Percentiles rank a stretch among this genome's conserved stretches.
Evolutionary conservation across 2,888 invertebrate genomes (phyloP).

Genomic region (Prenolepis imparis): DNA sequence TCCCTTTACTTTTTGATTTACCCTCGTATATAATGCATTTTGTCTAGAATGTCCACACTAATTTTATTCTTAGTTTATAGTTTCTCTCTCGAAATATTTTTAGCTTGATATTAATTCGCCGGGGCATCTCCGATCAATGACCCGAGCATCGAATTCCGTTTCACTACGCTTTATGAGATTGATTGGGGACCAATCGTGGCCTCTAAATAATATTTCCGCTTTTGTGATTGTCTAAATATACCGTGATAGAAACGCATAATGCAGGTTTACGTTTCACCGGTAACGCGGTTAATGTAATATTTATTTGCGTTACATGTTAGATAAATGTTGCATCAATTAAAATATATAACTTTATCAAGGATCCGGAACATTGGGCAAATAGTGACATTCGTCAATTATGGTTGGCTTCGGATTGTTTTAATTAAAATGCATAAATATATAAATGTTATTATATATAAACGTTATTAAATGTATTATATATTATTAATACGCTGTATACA

Average conservation of each 20-base stretch:
- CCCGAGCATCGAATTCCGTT: conserved; percentile 54
- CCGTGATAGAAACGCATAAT: neutral
- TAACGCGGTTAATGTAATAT: neutral
- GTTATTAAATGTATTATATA: conserved; percentile 49
- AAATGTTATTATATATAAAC: too few relatives aligned
- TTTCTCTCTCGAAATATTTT: neutral
- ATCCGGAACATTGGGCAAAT: conserved; percentile 32
- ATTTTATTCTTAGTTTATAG: neutral
- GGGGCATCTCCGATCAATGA: conserved; percentile 30
- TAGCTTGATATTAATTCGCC: neutral
- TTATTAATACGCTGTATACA: neutral
- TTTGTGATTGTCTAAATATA: neutral
- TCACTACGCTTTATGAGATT: conserved; percentile 40
- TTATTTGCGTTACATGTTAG: conserved; percentile 22
- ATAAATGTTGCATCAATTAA: conserved; percentile 20
- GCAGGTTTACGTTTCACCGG: conserved; percentile 1
- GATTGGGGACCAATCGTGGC: conserved; percentile 2
- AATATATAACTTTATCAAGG: conserved; percentile 28
- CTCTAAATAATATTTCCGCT: conserved; percentile 8
- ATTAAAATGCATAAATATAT: conserved; percentile 46
- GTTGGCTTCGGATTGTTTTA: conserved; percentile 13
- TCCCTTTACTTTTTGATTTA: too few relatives aligned
- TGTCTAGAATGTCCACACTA: neutral
- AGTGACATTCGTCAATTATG: conserved; percentile 16
- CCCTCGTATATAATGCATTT: too few relatives aligned